phyloP scores from a whole-genome alignment of 2,888 invertebrate genomes.

The Andrena praecox region DNA sequence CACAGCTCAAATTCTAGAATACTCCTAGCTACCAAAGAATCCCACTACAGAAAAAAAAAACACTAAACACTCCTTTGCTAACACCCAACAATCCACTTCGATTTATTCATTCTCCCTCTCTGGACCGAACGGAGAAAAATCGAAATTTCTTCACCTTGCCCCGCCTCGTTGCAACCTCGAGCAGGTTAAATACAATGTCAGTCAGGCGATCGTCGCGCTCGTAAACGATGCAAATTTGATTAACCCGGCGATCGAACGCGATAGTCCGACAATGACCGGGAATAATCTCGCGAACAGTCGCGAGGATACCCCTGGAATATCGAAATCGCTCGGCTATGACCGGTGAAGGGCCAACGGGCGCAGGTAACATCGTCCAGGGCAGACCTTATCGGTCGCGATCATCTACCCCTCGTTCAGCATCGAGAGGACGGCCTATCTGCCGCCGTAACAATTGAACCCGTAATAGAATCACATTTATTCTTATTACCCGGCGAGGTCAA shows the following conservation, averaged over 20 bases:
- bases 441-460: slow-evolving; percentile 84
- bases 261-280: slow-evolving; percentile 11
- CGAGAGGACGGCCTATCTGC: slow-evolving; percentile 75
- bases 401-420: slow-evolving; percentile 77
- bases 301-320: slow-evolving; percentile 10
- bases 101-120: no score
- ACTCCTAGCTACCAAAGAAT: no score
- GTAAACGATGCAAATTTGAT: slow-evolving; percentile 25
- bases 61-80: no score
- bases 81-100: no score
- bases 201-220: neutral
- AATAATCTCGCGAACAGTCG: slow-evolving; percentile 39
- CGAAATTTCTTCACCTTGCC: no score
- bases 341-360: slow-evolving; percentile 40
- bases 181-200: slow-evolving; percentile 12
- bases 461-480: slow-evolving; percentile 85
- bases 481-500: slow-evolving; percentile 84
- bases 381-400: slow-evolving; percentile 78
- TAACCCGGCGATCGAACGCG: slow-evolving; percentile 5
- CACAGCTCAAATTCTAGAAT: neutral
- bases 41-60: no score
- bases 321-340: slow-evolving; percentile 39
- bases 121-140: no score
- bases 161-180: neutral
- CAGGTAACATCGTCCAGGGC: slow-evolving; percentile 66